Percentiles rank a stretch among this genome's conserved stretches.
These are phyloP conservation scores for Corapipo altera DNA, from an alignment of 2,113 vertebrate species.

Conservation along the genomic window DNA sequence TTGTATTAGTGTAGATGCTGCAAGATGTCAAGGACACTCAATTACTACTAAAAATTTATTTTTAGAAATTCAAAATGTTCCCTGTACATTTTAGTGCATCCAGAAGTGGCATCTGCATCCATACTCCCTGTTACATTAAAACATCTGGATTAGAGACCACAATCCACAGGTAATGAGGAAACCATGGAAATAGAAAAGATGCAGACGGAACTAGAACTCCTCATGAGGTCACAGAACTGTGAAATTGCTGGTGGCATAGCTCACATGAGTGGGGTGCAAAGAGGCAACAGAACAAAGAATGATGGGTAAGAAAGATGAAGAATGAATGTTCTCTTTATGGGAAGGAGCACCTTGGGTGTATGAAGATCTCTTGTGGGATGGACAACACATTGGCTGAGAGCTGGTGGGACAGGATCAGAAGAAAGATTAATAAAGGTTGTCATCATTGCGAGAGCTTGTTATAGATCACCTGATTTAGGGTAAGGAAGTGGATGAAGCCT, in stretches of 20 bases:
- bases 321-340: not conserved
- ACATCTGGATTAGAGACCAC: not conserved
- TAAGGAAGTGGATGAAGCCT: not conserved
- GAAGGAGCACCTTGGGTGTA: not conserved
- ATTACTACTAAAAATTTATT: not conserved
- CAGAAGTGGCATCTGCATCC: not conserved
- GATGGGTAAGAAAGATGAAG: not conserved
- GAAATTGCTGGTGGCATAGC: not conserved
- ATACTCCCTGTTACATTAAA: not conserved
- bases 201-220: not conserved
- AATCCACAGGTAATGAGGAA: not conserved
- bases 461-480: not conserved
- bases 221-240: not conserved
- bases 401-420: not conserved
- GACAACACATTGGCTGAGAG: not conserved
- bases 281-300: not conserved
- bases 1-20: not conserved
- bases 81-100: not conserved
- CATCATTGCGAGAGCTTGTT: not conserved
- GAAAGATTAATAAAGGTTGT: not conserved
- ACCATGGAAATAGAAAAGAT: not conserved
- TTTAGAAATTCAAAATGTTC: not conserved
- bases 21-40: not conserved
- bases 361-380: not conserved
- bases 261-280: not conserved